Evolutionary conservation across 1,140 invertebrate genomes (phyloP).

Genomic region (Apis dorsata): DNA sequence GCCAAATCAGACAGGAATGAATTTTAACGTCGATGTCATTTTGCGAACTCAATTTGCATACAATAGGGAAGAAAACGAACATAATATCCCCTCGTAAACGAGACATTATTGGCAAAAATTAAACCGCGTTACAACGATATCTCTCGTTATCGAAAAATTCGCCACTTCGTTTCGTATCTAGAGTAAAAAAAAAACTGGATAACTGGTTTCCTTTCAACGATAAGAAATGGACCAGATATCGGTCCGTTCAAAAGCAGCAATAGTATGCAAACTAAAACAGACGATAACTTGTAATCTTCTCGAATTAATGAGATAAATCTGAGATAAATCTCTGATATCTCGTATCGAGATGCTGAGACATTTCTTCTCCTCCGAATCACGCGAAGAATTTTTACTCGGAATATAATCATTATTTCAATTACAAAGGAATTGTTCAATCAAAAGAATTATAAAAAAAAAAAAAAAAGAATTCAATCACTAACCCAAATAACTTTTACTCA

Average conservation of each 20-base stretch:
- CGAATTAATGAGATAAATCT: not conserved
- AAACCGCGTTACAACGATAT: not conserved
- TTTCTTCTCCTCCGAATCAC: not conserved
- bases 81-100: not conserved
- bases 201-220: not conserved
- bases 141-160: slow-evolving; percentile 15
- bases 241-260: not conserved
- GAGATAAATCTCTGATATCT: not conserved
- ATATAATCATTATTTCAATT: not conserved
- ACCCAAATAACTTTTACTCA: not conserved
- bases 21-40: not conserved
- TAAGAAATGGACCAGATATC: slow-evolving; percentile 32
- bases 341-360: not conserved
- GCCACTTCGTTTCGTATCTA: slow-evolving; percentile 21
- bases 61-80: not conserved
- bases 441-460: not conserved
- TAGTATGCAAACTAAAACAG: slow-evolving; percentile 6
- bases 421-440: not conserved
- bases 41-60: not conserved
- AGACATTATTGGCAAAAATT: not conserved
- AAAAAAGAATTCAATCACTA: not conserved
- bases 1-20: slow-evolving; percentile 3
- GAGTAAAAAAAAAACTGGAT: slow-evolving; percentile 7
- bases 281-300: slow-evolving; percentile 7
- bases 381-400: not conserved